Evolutionary conservation across 2,797 vertebrate genomes (phyloP), one percentile per base, ranked within the genome.

Genomic region (Heteromormyrus szaboi): DNA sequence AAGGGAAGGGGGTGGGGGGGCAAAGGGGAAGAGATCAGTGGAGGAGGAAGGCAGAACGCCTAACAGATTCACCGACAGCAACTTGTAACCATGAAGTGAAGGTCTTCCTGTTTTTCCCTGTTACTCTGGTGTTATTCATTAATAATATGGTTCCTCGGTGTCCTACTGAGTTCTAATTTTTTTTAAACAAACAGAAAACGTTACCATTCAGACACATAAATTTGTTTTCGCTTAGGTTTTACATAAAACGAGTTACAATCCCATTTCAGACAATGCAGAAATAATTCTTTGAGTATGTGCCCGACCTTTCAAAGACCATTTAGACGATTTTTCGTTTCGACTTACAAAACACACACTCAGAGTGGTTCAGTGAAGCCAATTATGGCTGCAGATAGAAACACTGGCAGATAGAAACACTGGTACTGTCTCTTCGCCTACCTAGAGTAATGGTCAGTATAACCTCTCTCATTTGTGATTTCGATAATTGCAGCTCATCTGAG

Each of bases 281-380:
- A 51, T 37, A 41, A 62, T 85, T 86, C 44, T 53, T 59, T 85
- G 25, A 17, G 41, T 84, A 62, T 53, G 62, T 22, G 14, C 19
- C 62, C n/a, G 59, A 86, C 59, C 56, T 89, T 89, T 89, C 83
- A 86, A 7, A 86, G 17, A 48, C 54, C 48, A 86, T 86, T 89
- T 29, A 87, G 29, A 51, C 50, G 50, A 83, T 87, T 65, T 41
- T 87, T 50, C 72, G 65, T 50, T 29, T 87, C 33, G 41, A 72
- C 25, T 76, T 85, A 44, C 86, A 83, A 46, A 87, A 41, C 33
- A 88, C 11, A 37, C n/a, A 50, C 51, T 81, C 50, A 59, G 25
- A 29, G 12, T 12, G 17, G 41, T 22, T 62, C 86, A 81, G n/a
- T 37, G 79, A 85, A 33, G 59, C 79, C 46, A 84, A 88, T 88